Conservation (phyloP, 2,113 vertebrate species). For the Sorex fumeus region DNA sequence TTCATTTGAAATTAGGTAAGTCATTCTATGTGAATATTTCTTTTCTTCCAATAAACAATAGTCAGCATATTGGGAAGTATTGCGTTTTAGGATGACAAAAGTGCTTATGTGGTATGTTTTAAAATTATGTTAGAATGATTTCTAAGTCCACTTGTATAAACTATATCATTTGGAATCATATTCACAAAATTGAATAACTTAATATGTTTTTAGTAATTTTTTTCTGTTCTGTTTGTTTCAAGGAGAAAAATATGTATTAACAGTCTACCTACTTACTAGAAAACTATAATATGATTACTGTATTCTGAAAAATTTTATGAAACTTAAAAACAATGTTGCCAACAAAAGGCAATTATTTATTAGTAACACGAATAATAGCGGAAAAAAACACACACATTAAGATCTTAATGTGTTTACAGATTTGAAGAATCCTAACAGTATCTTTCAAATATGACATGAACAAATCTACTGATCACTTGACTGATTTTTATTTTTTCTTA, state of each 20-base stretch:
- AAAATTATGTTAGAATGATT: not conserved
- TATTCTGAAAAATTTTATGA: too few relatives aligned
- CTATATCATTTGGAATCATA: not conserved
- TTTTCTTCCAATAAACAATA: not conserved
- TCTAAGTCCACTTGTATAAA: not conserved
- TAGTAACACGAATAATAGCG: not conserved
- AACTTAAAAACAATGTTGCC: not conserved
- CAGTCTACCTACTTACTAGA: not conserved
- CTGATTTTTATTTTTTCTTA: not conserved
- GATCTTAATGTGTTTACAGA: not conserved
- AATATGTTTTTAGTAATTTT: not conserved
- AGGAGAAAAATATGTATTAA: not conserved
- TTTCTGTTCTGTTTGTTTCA: not conserved
- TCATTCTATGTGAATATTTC: too few relatives aligned
- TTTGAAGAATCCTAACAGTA: slow-evolving; percentile 24
- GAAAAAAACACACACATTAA: not conserved
- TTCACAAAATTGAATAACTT: not conserved
- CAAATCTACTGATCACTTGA: not conserved
- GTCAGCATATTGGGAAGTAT: not conserved
- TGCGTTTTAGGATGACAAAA: not conserved
- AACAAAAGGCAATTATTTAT: not conserved
- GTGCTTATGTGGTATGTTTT: not conserved
- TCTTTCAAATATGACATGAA: slow-evolving; percentile 41
- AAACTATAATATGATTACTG: too few relatives aligned
- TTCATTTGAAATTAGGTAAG: not conserved